Conservation (phyloP, 2,797 vertebrate genomes). For the Coluber constrictor region DNA sequence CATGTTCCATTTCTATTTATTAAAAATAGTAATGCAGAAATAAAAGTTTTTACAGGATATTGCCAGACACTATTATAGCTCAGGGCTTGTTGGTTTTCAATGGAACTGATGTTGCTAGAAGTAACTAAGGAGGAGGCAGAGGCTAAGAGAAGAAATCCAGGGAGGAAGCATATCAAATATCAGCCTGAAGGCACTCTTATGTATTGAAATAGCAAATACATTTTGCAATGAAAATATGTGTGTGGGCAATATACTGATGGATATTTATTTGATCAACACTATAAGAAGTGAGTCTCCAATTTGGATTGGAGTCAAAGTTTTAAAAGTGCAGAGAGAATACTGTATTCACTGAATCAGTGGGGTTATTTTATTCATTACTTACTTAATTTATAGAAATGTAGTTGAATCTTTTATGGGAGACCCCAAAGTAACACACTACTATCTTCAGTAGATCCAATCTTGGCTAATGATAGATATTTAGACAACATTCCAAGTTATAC, state of each 20-base stretch:
- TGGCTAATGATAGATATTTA: neutral
- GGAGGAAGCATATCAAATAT: too few species aligned
- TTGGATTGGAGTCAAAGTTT: neutral
- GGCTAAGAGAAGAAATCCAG: too few species aligned
- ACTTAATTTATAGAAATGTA: neutral
- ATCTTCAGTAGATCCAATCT: neutral
- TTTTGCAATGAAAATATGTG: neutral
- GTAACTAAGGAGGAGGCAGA: neutral
- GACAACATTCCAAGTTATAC: neutral
- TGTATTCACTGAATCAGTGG: neutral
- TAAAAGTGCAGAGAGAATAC: neutral
- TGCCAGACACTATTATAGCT: neutral
- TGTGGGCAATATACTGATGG: neutral
- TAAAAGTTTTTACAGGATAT: neutral
- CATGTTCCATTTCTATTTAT: neutral
- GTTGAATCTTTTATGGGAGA: neutral
- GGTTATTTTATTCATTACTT: neutral
- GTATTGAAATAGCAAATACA: neutral
- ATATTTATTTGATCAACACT: neutral
- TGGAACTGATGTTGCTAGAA: neutral
- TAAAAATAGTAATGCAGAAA: neutral
- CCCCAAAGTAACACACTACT: neutral
- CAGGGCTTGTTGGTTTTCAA: neutral
- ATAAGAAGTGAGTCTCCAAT: neutral
- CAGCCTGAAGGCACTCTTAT: neutral